A percentile compares a stretch with the other conserved stretches of the same genome.
These are phyloP conservation scores for Corvus hawaiiensis DNA, from an alignment of 2,113 vertebrate species.

Conservation along the genomic window DNA sequence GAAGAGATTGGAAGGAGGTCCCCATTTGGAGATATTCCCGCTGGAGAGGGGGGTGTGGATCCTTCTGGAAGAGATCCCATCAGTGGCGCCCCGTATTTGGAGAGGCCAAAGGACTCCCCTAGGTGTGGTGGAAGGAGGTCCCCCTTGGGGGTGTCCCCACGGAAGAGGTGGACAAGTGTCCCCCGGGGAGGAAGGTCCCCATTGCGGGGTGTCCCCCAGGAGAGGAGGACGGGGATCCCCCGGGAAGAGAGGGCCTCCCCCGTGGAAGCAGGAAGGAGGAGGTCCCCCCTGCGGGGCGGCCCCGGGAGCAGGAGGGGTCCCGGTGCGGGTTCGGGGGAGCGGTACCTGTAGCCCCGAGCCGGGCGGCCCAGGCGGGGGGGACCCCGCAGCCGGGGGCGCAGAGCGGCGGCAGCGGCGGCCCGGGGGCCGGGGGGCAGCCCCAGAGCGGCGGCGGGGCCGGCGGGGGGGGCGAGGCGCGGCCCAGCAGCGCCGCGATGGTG, in stretches of 20 bases:
- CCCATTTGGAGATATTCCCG: neutral
- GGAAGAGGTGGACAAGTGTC: neutral
- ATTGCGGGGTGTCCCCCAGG: too few species aligned
- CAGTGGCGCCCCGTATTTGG: accelerated
- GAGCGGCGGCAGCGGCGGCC: neutral
- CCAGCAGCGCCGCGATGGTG: too few species aligned
- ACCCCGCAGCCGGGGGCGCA: conserved; percentile 1
- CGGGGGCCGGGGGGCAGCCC: neutral
- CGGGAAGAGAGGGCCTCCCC: neutral
- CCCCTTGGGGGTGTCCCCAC: neutral
- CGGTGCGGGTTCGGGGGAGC: neutral
- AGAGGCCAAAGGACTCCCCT: too few species aligned
- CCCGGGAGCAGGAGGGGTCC: neutral
- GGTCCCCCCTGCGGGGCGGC: accelerated
- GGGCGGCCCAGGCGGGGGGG: conserved; percentile 31
- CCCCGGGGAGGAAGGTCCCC: neutral
- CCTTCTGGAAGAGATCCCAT: neutral
- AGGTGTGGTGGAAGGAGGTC: accelerated
- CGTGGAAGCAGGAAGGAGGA: too few species aligned
- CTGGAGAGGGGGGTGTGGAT: neutral
- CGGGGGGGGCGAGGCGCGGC: too few species aligned
- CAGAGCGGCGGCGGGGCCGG: neutral
- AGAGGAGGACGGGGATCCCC: too few species aligned
- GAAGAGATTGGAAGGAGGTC: too few species aligned
- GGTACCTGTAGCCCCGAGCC: conserved; percentile 57